Base-by-base conservation (phyloP, 2,888 invertebrate genomes). In the Catonia carolina region DNA sequence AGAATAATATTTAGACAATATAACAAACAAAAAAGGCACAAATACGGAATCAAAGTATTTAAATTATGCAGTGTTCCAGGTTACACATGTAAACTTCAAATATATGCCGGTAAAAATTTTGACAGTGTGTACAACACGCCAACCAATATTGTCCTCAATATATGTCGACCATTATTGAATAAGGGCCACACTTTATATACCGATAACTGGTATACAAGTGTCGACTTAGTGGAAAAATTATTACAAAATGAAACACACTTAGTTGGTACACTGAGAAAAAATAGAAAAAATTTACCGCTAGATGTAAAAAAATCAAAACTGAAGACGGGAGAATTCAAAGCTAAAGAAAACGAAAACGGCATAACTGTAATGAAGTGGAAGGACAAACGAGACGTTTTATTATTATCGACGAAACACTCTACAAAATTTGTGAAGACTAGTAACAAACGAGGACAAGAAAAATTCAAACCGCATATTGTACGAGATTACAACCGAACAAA, bases 11-110 rank as follows among this genome's bases (percentile, higher is more conserved):
- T 68, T 59, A 58, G 65, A 14, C 65, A 66, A 55, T 66, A 66
- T 56, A 63, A 64, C 56, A 66, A 65, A 42, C 61, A 62, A 47
- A 67, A 69, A n/a, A n/a, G n/a, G n/a, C n/a, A n/a, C n/a, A n/a
- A n/a, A n/a, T n/a, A n/a, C n/a, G n/a, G n/a, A n/a, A 69, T 70
- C 53, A 70, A 70, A 61, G 39, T 67, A 23, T 66, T 65, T 58
- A 71, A 64, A 60, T 49, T 67, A 27, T 65, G 66, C 53, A 59
- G 56, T 61, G 39, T 36, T n/a, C 31, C 59, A 45, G 68, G 68
- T 6, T 69, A 69, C 62, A 69, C 68, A 10, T 66, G 51, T 47
- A 67, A 66, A 58, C 36, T 69, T 10, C 10, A 61, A 55, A 27
- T 68, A 27, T 70, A 69, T 62, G 62, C 60, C 37, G 65, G 67